phyloP scores from a whole-genome alignment of 2,888 invertebrate species.

The Cacoxenus indagator region DNA sequence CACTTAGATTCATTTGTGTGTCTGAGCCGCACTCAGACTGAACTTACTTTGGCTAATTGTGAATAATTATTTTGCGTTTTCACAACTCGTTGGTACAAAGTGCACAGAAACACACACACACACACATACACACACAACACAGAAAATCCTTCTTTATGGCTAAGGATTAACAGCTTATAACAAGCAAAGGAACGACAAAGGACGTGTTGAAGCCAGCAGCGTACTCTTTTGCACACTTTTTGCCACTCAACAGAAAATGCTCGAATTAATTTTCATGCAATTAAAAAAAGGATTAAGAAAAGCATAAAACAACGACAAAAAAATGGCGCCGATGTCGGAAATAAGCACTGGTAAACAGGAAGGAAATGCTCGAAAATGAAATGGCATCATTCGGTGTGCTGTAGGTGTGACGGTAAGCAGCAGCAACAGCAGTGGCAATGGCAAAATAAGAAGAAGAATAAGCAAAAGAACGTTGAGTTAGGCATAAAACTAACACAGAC shows the following conservation, averaged over 20 bases:
- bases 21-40: not conserved
- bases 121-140: no score
- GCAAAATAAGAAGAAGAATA: not conserved
- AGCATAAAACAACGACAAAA: not conserved
- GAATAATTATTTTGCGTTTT: constrained; percentile 20
- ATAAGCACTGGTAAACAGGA: not conserved
- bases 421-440: not conserved
- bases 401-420: not conserved
- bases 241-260: not conserved
- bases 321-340: not conserved
- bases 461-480: not conserved
- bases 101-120: not conserved
- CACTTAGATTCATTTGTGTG: not conserved
- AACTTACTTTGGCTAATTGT: constrained; percentile 17
- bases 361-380: constrained; percentile 1
- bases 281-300: not conserved
- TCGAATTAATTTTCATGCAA: not conserved
- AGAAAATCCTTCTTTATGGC: constrained; percentile 25
- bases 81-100: constrained; percentile 16
- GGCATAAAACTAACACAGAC: not conserved
- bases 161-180: constrained; percentile 25
- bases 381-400: not conserved
- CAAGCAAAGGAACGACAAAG: not conserved
- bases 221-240: not conserved
- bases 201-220: not conserved